Percentiles rank a stretch among this genome's conserved stretches.
Conservation (phyloP, 1,140 invertebrate genomes). For the Drosophila malerkotliana region DNA sequence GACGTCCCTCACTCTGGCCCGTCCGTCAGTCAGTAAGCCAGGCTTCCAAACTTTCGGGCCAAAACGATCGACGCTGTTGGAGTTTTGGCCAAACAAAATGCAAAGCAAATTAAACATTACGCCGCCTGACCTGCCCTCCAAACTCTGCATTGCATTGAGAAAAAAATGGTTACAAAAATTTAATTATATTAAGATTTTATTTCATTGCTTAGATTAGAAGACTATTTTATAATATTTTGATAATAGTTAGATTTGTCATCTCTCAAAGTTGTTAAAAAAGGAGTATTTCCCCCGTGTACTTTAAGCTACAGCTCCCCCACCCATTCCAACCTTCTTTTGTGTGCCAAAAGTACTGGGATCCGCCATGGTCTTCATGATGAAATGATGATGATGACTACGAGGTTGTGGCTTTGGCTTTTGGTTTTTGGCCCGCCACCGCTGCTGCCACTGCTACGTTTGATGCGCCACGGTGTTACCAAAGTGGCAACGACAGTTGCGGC, state of each 20-base stretch:
- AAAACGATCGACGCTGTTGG: constrained; percentile 30
- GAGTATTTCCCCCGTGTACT: background rate
- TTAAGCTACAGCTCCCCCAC: constrained; percentile 1
- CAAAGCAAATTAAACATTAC: constrained; percentile 74
- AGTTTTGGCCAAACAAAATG: constrained; percentile 74
- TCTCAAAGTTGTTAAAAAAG: background rate
- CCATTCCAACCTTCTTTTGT: constrained; percentile 26
- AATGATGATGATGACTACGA: constrained; percentile 65
- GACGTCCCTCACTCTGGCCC: constrained; percentile 39
- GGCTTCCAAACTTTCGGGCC: constrained; percentile 17
- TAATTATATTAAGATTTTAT: too few relatives aligned
- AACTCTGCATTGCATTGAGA: constrained; percentile 7
- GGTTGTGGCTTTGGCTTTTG: constrained; percentile 65
- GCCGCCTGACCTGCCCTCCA: constrained; percentile 41
- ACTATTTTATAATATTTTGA: background rate
- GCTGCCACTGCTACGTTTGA: constrained; percentile 69
- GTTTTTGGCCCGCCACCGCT: constrained; percentile 30
- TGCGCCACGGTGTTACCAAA: constrained; percentile 79
- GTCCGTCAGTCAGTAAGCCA: constrained; percentile 35
- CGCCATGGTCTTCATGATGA: constrained; percentile 50
- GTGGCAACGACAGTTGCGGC: constrained; percentile 81
- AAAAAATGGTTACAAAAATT: background rate
- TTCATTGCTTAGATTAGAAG: too few relatives aligned
- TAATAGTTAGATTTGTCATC: background rate
- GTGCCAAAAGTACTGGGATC: constrained; percentile 58